Conservation (phyloP, 2,797 vertebrate species). For the Peromyscus melanophrys region DNA sequence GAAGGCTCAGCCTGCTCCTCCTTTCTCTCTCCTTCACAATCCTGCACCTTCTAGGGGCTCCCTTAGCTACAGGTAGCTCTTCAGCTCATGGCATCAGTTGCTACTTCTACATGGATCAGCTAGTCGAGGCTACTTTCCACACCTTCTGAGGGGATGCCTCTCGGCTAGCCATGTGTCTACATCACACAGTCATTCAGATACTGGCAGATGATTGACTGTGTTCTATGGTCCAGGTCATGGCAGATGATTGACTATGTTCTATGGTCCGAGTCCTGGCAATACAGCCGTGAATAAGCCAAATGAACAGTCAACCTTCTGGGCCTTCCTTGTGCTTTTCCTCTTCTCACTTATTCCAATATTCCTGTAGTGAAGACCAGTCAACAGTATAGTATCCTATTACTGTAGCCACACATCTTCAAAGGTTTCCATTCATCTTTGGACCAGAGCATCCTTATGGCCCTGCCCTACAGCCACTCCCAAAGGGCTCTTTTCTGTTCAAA, state of each 20-base stretch:
- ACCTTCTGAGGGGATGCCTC: background rate
- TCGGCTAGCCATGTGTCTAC: background rate
- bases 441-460: background rate
- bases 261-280: background rate
- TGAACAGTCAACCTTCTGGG: background rate
- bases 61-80: background rate
- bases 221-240: background rate
- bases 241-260: background rate
- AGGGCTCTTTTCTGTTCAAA: background rate
- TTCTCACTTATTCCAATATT: background rate
- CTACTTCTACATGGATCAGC: background rate
- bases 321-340: background rate
- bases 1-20: background rate
- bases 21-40: slow-evolving; percentile 4
- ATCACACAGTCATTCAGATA: background rate
- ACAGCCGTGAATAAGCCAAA: background rate
- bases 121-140: background rate
- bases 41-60: background rate
- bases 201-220: accelerated
- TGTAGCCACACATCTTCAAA: background rate
- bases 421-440: background rate
- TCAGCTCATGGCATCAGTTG: background rate
- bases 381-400: background rate
- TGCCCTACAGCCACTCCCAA: background rate
- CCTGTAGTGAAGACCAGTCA: background rate